Conservation (phyloP, 2,113 vertebrate genomes). For the Forbesichthys agassizii region DNA sequence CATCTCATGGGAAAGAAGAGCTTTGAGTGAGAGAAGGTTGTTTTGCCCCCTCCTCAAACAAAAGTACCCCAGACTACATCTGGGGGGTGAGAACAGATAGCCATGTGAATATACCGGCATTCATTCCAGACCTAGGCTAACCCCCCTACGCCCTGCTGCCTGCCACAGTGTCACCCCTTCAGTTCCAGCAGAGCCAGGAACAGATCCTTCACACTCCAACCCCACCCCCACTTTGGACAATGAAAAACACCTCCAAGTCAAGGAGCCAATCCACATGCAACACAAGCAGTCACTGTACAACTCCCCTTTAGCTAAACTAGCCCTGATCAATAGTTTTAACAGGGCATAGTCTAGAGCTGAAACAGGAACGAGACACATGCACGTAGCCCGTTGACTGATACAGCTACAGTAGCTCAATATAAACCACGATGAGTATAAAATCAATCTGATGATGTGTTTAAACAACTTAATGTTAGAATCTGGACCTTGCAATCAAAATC, state of each 20-base stretch:
- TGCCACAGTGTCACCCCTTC: background rate
- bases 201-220: constrained; percentile 7
- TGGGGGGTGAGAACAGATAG: constrained; percentile 3
- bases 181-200: constrained; percentile 24
- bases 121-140: background rate
- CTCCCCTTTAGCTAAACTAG: background rate
- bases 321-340: constrained; percentile 23
- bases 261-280: constrained; percentile 61
- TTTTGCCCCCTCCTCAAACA: too few species aligned
- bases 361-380: background rate
- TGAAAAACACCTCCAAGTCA: constrained; percentile 38
- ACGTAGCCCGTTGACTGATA: constrained; percentile 28
- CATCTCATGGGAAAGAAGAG: too few species aligned
- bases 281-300: constrained; percentile 38
- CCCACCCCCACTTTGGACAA: background rate
- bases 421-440: background rate
- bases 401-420: background rate
- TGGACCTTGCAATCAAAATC: background rate
- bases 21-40: too few species aligned
- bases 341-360: constrained; percentile 34
- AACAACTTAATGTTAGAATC: too few species aligned
- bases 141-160: background rate
- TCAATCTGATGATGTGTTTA: background rate
- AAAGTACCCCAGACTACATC: background rate
- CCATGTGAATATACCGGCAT: background rate